A percentile compares a stretch with the other conserved stretches of the same genome.
Conservation (phyloP, 2,113 vertebrate genomes). For the Oreotrochilus melanogaster region DNA sequence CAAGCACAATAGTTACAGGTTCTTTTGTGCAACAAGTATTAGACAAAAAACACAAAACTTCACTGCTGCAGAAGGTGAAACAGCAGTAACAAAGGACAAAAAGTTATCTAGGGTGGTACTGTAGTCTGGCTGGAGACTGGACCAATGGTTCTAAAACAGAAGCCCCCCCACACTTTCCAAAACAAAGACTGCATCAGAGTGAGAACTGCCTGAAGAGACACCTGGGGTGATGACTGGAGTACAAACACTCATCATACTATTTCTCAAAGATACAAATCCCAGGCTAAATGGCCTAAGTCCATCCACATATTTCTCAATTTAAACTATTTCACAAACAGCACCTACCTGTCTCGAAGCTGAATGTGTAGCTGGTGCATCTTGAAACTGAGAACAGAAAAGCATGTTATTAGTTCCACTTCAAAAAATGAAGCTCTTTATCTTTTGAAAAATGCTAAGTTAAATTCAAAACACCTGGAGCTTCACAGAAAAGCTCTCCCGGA, state of each 20-base stretch:
- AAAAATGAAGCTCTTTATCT: neutral
- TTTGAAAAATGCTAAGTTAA: neutral
- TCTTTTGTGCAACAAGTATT: neutral
- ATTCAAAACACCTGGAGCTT: rapidly evolving
- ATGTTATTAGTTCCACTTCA: rapidly evolving
- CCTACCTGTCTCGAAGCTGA: neutral
- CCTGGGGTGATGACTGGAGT: neutral
- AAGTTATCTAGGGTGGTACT: rapidly evolving
- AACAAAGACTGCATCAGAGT: rapidly evolving
- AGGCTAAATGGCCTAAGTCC: rapidly evolving
- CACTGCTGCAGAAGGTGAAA: neutral
- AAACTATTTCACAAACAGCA: neutral
- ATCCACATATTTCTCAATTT: neutral
- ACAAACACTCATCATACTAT: rapidly evolving
- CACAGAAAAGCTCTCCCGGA: rapidly evolving
- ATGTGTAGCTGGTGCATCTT: rapidly evolving
- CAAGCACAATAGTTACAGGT: rapidly evolving
- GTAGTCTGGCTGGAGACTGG: neutral
- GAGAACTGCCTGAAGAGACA: neutral
- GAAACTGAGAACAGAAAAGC: neutral
- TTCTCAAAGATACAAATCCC: neutral
- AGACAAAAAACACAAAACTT: rapidly evolving
- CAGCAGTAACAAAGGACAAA: neutral
- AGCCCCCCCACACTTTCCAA: neutral
- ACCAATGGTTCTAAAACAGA: neutral